Evolutionary conservation across 2,113 vertebrate species (phyloP), one percentile per base, ranked within the genome.

Genomic region (Galbula dea): DNA sequence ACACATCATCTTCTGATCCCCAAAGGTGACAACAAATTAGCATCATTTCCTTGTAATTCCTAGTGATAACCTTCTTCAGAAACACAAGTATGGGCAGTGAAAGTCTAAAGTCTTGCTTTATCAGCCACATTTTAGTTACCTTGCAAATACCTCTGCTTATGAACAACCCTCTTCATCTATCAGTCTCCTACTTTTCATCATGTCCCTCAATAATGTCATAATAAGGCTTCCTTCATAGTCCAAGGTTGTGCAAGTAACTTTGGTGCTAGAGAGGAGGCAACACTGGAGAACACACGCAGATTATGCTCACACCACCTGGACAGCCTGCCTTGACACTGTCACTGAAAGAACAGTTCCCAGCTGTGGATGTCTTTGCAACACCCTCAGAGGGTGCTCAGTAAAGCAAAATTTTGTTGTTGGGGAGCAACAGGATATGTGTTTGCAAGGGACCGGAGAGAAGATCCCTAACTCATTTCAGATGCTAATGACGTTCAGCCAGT

Each of bases 1-100:
- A 72, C 51, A 59, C 21, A 61, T 87, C 74, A 75, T 66, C 85
- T 93, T 94, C 89, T 91, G 71, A 94, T 90, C 61, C 62, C 22
- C 41, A 69, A 84, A 94, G 81, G 65, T 95, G 89, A 84, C 66
- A 74, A 76, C 4, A 0, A 91, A 77, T 93, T 76, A 74, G 23
- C 69, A 67, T 84, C 16, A 39, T 73, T 93, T 89, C 61, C 45
- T 90, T 77, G 87, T 6, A 22, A 84, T 86, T 88, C 72, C 37
- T 58, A 75, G 77, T 20, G 48, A 84, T 58, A 91, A 51, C 19
- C n/a, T 74, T 82, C 51, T 71, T 51, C 81, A 78, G 51, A 81
- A 87, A 94, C 58, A 69, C 59, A 37, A 72, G 75, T 81, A 62
- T 71, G 80, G 78, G 54, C 1, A 17, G 66, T 61, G 59, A 92